These are phyloP conservation scores for Ambastaia sidthimunki DNA, from an alignment of 2,797 vertebrate genomes.

Conservation along the genomic window DNA sequence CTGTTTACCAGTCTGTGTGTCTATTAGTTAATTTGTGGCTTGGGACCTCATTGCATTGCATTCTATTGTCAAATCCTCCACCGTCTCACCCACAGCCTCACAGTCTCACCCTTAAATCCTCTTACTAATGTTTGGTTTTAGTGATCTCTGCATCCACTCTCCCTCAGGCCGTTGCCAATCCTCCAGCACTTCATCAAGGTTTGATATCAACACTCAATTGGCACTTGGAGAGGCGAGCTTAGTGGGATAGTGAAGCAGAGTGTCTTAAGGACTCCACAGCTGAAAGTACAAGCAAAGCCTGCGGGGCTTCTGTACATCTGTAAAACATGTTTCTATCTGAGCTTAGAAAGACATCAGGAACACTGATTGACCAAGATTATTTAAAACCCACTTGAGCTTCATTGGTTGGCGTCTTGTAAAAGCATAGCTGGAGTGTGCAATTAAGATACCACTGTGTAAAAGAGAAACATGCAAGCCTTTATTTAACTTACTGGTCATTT, in stretches of 20 bases:
- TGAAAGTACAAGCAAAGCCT: slow-evolving; percentile 47
- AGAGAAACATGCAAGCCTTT: slow-evolving; percentile 46
- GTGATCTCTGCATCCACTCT: slow-evolving; percentile 75
- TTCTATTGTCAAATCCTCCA: slow-evolving; percentile 39
- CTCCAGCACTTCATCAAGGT: slow-evolving; percentile 48
- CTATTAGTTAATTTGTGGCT: slow-evolving; percentile 30
- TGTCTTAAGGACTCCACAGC: slow-evolving; percentile 48
- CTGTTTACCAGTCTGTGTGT: slow-evolving; percentile 18
- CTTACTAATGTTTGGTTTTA: slow-evolving; percentile 82
- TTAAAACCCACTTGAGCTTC: slow-evolving; percentile 45
- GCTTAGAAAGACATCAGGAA: slow-evolving; percentile 52
- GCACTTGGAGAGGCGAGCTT: slow-evolving; percentile 44
- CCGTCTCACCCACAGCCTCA: slow-evolving; percentile 59
- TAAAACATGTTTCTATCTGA: slow-evolving; percentile 50
- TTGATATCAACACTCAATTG: slow-evolving; percentile 55
- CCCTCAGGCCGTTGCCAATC: slow-evolving; percentile 31
- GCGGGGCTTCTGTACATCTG: slow-evolving; percentile 45
- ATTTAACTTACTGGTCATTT: not conserved
- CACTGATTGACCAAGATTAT: slow-evolving; percentile 48
- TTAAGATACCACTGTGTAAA: slow-evolving; percentile 24
- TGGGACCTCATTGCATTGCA: slow-evolving; percentile 11
- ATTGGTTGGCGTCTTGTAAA: slow-evolving; percentile 26
- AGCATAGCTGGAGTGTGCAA: slow-evolving; percentile 26
- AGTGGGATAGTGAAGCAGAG: slow-evolving; percentile 42
- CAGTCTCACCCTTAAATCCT: slow-evolving; percentile 69